Evolutionary conservation across 2,888 invertebrate genomes (phyloP), one percentile per base, ranked within the genome.

Genomic region (Pasiphila rectangulata): DNA sequence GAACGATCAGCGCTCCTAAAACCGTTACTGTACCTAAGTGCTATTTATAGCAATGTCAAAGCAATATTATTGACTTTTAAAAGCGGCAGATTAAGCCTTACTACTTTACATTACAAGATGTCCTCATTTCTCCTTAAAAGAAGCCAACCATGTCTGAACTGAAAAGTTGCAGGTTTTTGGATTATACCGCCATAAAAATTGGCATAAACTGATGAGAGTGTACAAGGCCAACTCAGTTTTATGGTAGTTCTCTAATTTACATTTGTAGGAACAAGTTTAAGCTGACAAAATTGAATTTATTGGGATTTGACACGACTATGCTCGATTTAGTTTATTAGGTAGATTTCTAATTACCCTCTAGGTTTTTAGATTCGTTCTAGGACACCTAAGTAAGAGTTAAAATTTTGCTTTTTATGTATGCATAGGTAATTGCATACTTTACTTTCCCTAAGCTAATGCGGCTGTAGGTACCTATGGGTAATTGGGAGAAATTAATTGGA

Each of bases 1-100:
- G 27, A 21, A 46, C 35, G 46, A 40, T 23, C 32, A 30, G 12
- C 32, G 23, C 41, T 41, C 38, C 23, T 45, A 38, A 53, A 57
- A 56, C 63, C 60, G 60, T 63, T 63, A 60, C 27, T 12, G 37
- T 32, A 27, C n/a, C n/a, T 45, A 53, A 56, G 52, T 51, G 54
- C 43, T 54, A 43, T 47, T 50, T 44, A 48, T 47, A 35, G 45
- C 36, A 49, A 50, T 32, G 36, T 27, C 20, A 32, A 27, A 42
- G 37, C 41, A 34, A 51, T 42, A 51, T 27, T 43, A 51, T 48
- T 36, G 45, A 43, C 25, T 48, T 41, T 50, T 45, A 42, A 39
- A 49, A 15, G 21, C 32, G 32, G 32, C 35, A 36, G 44, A 34
- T 38, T 39, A 27, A 25, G 27, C 37, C 32, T 44, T 30, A 41